These are phyloP conservation scores for Calyptommatus sinebrachiatus DNA, from an alignment of 2,113 vertebrate species.

Conservation along the genomic window DNA sequence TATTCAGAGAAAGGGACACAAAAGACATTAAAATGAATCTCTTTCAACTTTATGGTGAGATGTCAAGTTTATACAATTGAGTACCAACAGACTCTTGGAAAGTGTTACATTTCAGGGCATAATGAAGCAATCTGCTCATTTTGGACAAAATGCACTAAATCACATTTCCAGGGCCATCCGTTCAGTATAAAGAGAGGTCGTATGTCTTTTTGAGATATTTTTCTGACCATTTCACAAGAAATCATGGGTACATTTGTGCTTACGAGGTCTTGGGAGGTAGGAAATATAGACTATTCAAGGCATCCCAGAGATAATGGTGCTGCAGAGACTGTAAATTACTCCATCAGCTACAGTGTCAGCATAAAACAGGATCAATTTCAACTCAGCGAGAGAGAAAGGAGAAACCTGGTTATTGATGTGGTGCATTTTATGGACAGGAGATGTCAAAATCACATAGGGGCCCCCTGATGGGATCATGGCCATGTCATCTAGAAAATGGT, in stretches of 20 bases:
- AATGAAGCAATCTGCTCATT: background rate
- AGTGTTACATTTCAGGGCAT: background rate
- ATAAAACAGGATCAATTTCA: background rate
- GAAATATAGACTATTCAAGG: background rate
- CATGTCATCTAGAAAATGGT: too few species aligned
- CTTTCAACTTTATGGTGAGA: background rate
- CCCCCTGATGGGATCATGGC: background rate
- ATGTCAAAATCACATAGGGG: background rate
- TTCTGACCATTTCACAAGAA: background rate
- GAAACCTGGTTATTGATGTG: conserved; percentile 5
- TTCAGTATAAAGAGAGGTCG: background rate
- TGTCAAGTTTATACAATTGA: background rate
- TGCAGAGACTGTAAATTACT: background rate
- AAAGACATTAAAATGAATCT: background rate
- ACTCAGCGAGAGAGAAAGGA: conserved; percentile 7
- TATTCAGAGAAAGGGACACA: background rate
- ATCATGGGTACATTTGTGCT: background rate
- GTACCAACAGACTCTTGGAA: background rate
- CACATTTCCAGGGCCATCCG: background rate
- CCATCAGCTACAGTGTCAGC: background rate
- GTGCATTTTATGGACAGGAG: conserved; percentile 11
- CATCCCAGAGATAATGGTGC: background rate
- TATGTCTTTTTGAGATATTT: background rate
- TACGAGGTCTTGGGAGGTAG: background rate
- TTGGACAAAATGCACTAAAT: background rate